A percentile compares a stretch with the other conserved stretches of the same genome.
Evolutionary conservation across 2,113 vertebrate genomes (phyloP).

Genomic region (Acrocephalus kingi): DNA sequence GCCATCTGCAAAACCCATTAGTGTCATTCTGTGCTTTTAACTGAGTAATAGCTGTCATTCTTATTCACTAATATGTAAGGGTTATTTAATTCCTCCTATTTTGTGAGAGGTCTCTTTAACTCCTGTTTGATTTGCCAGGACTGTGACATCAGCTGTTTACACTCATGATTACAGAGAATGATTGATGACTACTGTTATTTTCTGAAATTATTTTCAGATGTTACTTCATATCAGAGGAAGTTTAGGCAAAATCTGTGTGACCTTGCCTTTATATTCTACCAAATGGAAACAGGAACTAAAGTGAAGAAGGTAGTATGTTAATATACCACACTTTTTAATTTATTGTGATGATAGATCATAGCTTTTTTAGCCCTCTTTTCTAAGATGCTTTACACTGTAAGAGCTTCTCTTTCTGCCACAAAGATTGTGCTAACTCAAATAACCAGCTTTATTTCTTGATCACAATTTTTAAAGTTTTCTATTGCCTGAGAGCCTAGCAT

Average conservation of each 20-base stretch:
- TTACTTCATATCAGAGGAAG: background rate
- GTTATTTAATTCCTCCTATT: background rate
- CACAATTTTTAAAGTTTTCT: background rate
- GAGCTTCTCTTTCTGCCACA: background rate
- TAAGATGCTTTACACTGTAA: background rate
- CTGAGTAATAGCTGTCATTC: background rate
- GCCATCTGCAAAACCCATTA: background rate
- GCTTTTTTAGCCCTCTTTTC: background rate
- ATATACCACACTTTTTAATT: background rate
- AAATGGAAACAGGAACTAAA: background rate
- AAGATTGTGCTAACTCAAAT: background rate
- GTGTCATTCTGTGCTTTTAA: background rate
- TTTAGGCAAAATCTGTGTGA: background rate
- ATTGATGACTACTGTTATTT: background rate
- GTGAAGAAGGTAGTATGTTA: background rate
- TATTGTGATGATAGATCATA: background rate
- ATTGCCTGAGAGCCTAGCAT: background rate
- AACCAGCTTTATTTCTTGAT: background rate
- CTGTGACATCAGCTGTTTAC: background rate
- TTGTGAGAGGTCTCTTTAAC: background rate
- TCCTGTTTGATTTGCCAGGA: background rate
- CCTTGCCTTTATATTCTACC: background rate
- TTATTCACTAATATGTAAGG: background rate
- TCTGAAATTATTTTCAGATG: background rate
- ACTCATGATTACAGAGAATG: background rate